Conservation (phyloP, 2,113 vertebrate species). For the Steatornis caripensis region DNA sequence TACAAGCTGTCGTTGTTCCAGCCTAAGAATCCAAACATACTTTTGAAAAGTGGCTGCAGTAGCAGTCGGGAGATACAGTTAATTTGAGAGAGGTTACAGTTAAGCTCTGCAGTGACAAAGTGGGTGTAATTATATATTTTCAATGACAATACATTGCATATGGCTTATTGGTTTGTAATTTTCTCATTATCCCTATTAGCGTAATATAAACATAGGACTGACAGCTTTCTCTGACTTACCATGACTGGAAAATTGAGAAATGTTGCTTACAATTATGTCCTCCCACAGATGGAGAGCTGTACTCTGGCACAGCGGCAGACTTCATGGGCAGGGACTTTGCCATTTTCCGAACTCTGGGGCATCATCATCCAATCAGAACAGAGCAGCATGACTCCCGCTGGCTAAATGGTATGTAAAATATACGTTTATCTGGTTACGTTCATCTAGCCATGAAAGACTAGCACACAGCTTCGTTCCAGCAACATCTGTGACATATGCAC, state of each 20-base stretch:
- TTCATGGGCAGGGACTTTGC: constrained; percentile 99
- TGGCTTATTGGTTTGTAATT: neutral
- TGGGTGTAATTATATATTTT: neutral
- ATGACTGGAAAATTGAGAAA: constrained; percentile 32
- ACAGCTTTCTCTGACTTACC: constrained; percentile 27
- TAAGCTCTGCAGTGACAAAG: neutral
- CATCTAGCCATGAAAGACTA: neutral
- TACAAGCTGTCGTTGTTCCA: neutral
- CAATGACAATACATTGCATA: neutral
- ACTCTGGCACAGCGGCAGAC: constrained; percentile 95
- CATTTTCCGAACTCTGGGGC: constrained; percentile 94
- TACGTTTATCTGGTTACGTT: neutral
- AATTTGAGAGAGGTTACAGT: neutral
- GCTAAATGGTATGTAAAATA: constrained; percentile 88
- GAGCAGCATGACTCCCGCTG: constrained; percentile 97
- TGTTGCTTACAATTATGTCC: constrained; percentile 11
- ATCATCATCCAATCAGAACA: constrained; percentile 95
- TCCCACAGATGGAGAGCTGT: constrained; percentile 89
- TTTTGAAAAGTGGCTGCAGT: neutral
- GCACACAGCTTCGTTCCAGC: neutral
- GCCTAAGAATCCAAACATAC: neutral
- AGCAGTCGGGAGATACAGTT: neutral
- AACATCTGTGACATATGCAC: neutral
- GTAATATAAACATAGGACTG: neutral
- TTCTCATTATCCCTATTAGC: neutral